Conservation (phyloP, 2,797 vertebrate genomes). For the Ciconia nigra region DNA sequence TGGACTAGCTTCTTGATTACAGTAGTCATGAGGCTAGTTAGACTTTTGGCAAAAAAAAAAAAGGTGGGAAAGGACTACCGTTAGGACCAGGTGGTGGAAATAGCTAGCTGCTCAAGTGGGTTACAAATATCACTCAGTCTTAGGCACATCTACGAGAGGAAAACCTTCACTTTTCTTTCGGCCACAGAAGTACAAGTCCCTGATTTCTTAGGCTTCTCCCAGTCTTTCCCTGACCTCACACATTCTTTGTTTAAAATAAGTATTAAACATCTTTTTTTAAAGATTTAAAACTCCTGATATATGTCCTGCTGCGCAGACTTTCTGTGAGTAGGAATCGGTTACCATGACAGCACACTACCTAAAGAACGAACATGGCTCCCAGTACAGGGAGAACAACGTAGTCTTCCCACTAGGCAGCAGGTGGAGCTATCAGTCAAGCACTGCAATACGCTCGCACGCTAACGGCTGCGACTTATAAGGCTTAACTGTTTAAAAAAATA, state of each 20-base stretch:
- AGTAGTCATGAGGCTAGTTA: background rate
- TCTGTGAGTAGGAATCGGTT: accelerated
- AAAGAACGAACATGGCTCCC: background rate
- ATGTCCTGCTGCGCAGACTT: accelerated
- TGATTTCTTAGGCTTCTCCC: background rate
- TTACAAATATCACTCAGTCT: background rate
- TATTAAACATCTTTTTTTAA: no score
- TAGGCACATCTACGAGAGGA: accelerated
- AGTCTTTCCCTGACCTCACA: background rate
- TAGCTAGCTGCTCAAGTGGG: accelerated
- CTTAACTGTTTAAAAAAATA: no score
- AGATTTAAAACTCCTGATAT: accelerated
- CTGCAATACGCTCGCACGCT: background rate
- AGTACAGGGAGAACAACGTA: accelerated
- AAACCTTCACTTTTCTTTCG: background rate
- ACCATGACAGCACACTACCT: background rate
- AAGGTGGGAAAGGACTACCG: accelerated
- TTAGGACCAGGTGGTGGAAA: background rate
- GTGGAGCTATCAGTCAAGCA: background rate
- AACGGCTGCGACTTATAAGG: accelerated
- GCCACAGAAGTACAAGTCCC: background rate
- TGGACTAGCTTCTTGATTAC: background rate
- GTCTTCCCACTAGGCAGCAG: background rate
- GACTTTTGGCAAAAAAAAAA: background rate
- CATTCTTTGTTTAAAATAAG: background rate